Percentiles rank a stretch among this genome's conserved stretches.
Evolutionary conservation across 2,797 vertebrate genomes (phyloP).

Genomic region (Xenopus petersii): DNA sequence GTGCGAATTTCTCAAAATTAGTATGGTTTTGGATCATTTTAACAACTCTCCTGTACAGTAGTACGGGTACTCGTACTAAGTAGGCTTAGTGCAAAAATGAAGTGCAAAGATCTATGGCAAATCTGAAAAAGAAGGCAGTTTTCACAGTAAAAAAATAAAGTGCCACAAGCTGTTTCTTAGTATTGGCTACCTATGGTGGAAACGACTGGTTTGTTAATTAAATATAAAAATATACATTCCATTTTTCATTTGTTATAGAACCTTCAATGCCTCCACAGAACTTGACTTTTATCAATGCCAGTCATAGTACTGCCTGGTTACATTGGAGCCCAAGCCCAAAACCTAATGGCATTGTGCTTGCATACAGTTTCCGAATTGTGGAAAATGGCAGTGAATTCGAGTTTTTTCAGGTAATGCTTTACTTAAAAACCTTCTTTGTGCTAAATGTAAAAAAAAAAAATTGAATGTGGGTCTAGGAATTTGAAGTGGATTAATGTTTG

Average conservation of each 20-base stretch:
- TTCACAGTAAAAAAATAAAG: no score
- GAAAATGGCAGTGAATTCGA: conserved; percentile 77
- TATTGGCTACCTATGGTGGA: no score
- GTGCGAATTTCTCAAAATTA: no score
- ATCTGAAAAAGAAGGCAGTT: no score
- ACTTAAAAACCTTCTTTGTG: not conserved
- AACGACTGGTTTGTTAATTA: not conserved
- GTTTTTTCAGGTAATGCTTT: conserved; percentile 68
- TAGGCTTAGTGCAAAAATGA: no score
- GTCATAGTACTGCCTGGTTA: conserved; percentile 83
- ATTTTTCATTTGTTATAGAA: conserved; percentile 64
- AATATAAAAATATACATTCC: not conserved
- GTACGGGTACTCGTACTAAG: no score
- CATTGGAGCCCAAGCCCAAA: conserved; percentile 87
- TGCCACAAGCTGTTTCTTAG: no score
- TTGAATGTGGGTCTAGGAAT: not conserved
- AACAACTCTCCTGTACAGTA: no score
- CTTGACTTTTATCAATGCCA: conserved; percentile 85
- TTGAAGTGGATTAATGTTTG: not conserved
- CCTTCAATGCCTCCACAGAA: conserved; percentile 88
- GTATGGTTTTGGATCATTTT: no score
- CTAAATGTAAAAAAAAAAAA: no score
- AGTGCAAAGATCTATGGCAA: no score
- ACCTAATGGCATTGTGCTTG: conserved; percentile 85
- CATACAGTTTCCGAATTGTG: conserved; percentile 84